phyloP scores from a whole-genome alignment of 2,888 invertebrate species.

The Cryptosula pallasiana region DNA sequence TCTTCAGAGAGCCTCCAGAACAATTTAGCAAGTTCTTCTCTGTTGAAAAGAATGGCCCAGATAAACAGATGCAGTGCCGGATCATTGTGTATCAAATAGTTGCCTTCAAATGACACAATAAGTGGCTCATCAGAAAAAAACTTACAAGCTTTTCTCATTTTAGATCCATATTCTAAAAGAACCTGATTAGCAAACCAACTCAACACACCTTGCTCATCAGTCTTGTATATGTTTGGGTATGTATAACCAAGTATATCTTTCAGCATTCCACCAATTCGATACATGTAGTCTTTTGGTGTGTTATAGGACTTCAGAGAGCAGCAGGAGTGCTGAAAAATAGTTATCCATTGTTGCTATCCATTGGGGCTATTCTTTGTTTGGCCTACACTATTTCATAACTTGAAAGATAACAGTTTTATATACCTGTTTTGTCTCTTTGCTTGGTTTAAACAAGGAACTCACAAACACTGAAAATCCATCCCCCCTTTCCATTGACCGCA shows the following conservation, averaged over 20 bases:
- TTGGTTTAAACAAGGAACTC: background rate
- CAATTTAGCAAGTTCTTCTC: constrained; percentile 40
- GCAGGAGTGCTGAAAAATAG: background rate
- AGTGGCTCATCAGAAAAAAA: no score
- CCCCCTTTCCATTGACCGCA: background rate
- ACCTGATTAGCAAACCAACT: no score
- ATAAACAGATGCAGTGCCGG: constrained; percentile 48
- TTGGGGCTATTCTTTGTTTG: no score
- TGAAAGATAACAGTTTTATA: no score
- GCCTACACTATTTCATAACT: no score
- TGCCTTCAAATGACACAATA: no score
- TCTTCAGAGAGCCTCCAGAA: constrained; percentile 47
- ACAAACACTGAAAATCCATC: background rate
- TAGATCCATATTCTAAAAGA: no score
- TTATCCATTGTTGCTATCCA: no score
- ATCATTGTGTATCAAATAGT: no score
- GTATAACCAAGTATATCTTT: background rate
- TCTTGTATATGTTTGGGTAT: constrained; percentile 19
- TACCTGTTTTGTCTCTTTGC: no score
- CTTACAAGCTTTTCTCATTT: no score
- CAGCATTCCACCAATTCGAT: background rate
- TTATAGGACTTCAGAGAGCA: background rate
- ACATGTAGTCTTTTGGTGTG: background rate
- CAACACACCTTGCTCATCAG: background rate
- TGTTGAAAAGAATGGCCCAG: constrained; percentile 49